Evolutionary conservation across 2,888 invertebrate genomes (phyloP).

Genomic region (Ditylenchus weischeri): DNA sequence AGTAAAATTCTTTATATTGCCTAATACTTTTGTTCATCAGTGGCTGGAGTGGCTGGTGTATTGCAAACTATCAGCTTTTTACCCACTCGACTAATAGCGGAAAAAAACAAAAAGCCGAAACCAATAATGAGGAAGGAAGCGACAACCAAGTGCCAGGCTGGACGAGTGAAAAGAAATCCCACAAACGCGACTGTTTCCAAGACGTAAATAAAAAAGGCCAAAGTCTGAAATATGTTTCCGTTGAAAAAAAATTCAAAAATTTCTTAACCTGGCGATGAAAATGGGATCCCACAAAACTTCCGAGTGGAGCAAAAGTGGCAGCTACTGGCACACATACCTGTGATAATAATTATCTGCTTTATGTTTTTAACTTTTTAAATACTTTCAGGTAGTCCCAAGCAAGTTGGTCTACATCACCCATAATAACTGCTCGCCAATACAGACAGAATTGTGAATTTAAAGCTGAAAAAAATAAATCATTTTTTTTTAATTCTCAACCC

Average conservation of each 20-base stretch:
- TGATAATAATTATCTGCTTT: not conserved
- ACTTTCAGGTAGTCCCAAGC: slow-evolving; percentile 47
- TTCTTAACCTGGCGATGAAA: slow-evolving; percentile 44
- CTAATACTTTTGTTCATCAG: not conserved
- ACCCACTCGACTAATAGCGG: slow-evolving; percentile 18
- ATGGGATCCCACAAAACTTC: slow-evolving; percentile 52
- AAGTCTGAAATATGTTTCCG: slow-evolving; percentile 29
- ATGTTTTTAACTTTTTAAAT: not conserved
- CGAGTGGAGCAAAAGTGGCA: slow-evolving; percentile 47
- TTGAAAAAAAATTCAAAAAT: not conserved
- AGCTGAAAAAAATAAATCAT: slow-evolving; percentile 29
- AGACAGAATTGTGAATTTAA: slow-evolving; percentile 47
- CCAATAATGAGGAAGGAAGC: slow-evolving; percentile 26
- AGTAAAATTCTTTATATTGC: too few relatives aligned
- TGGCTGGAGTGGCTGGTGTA: not conserved
- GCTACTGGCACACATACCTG: slow-evolving; percentile 42
- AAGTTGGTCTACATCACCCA: slow-evolving; percentile 40
- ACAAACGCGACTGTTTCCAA: slow-evolving; percentile 40
- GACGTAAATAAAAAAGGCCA: slow-evolving; percentile 46
- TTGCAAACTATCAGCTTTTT: slow-evolving; percentile 14
- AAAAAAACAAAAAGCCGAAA: slow-evolving; percentile 21
- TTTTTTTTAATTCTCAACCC: slow-evolving; percentile 1
- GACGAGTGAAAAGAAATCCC: slow-evolving; percentile 45
- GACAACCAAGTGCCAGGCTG: slow-evolving; percentile 38
- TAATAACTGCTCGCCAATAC: slow-evolving; percentile 54